phyloP scores from a whole-genome alignment of 2,113 vertebrate species.

The Circaetus gallicus region DNA sequence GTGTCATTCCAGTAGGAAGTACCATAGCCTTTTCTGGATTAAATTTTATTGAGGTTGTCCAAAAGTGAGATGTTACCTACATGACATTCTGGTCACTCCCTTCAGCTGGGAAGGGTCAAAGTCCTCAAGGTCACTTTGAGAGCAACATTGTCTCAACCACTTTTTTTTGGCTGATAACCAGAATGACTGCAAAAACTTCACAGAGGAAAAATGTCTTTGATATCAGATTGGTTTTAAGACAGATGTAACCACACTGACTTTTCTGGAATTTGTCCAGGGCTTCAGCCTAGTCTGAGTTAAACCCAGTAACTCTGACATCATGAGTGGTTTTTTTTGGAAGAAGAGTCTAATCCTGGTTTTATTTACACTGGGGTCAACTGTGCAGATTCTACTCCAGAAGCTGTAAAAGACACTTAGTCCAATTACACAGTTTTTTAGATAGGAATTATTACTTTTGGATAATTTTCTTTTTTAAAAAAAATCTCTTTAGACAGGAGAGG shows the following conservation, averaged over 20 bases:
- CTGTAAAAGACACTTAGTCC: not conserved
- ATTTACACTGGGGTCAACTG: not conserved
- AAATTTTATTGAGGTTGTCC: not conserved
- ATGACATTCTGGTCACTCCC: not conserved
- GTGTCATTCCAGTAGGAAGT: not conserved
- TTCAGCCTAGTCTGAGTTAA: not conserved
- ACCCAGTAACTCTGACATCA: not conserved
- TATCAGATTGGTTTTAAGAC: not conserved
- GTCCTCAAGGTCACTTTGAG: not conserved
- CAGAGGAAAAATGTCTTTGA: not conserved
- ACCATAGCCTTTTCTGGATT: not conserved
- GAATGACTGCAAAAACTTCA: not conserved
- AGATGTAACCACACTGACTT: not conserved
- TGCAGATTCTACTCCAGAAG: not conserved
- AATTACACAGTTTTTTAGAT: not conserved
- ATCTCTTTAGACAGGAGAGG: not conserved
- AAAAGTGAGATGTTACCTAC: not conserved
- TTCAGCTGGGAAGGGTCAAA: not conserved
- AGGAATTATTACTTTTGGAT: not conserved
- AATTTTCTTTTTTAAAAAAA: not conserved
- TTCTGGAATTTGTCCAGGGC: not conserved
- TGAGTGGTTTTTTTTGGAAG: not conserved
- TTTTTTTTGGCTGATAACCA: not conserved
- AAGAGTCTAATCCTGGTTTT: not conserved
- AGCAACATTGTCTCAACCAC: not conserved